These are phyloP conservation scores for Eunapius fragilis DNA, from an alignment of 37 sponge, comb jelly and placozoan species.

Conservation along the genomic window DNA sequence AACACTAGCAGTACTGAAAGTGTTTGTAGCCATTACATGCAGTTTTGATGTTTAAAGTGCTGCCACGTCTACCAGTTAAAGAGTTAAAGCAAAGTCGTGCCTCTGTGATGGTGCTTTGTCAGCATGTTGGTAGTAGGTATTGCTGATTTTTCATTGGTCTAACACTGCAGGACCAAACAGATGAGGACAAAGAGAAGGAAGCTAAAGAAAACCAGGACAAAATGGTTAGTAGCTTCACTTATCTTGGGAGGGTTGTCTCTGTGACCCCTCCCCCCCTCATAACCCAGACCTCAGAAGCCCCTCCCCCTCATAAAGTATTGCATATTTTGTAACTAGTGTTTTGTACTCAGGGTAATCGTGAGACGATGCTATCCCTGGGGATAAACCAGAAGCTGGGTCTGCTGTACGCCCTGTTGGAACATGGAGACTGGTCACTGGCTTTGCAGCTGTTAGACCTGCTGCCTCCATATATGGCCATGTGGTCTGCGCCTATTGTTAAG, in stretches of 20 bases:
- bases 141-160: no score
- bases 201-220: slow-evolving; percentile 27
- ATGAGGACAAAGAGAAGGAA: slow-evolving; percentile 48
- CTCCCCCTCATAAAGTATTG: no score
- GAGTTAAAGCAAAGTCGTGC: no score
- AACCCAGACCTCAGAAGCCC: no score
- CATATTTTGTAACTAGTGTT: not conserved
- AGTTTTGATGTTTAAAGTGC: no score
- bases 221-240: slow-evolving; percentile 20
- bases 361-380: slow-evolving; percentile 15
- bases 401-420: slow-evolving; percentile 65
- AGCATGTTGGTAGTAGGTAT: no score
- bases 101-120: no score
- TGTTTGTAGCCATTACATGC: no score
- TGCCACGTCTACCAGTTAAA: no score
- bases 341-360: slow-evolving; percentile 4
- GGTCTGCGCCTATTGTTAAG: slow-evolving; percentile 34
- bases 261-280: no score
- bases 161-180: slow-evolving; percentile 50
- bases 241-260: no score
- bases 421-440: slow-evolving; percentile 78
- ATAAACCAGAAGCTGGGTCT: slow-evolving; percentile 90
- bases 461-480: slow-evolving; percentile 60
- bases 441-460: slow-evolving; percentile 56
- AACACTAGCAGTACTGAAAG: no score